Base-by-base conservation (phyloP, 2,888 invertebrate genomes). In the Xestia ashworthii region DNA sequence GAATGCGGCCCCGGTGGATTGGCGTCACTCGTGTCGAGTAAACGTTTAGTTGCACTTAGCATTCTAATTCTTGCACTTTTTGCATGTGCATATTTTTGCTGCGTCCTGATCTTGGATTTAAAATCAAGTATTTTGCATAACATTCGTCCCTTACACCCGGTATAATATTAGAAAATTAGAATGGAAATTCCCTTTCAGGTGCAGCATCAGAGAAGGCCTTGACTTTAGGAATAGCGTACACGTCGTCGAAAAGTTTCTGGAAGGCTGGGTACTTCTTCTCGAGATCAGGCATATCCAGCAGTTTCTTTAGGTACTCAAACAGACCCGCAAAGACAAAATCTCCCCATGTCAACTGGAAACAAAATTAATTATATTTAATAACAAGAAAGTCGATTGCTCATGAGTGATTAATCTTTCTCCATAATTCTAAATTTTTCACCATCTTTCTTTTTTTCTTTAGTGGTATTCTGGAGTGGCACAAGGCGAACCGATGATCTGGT, bases 131-230 rank as follows among this genome's bases (percentile, higher is more conserved):
- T 53, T 53, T n/a, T 53, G 22, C 53, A 53, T 55, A 55, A 5
- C 5, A 11, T n/a, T 55, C 5, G 12, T 55, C 11, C 22, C 53
- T n/a, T 11, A n/a, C 53, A n/a, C 3, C n/a, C n/a, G 9, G 22
- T n/a, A 11, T n/a, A n/a, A 5, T 5, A 12, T n/a, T 55, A 12
- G 12, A 12, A 38, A 38, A 62, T 65, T 8, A 65, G n/a, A 65
- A 64, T 25, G 41, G 22, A 41, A 64, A 65, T 65, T 65, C 44
- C n/a, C 44, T 65, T n/a, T 65, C 65, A n/a, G 71, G 71, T 16
- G 90, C 90, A n/a, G 89, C 75, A 19, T 92, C 93, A 1, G 93
- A 83, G 83, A 93, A 96, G n/a, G 92, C 91, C 82, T 95, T 95
- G 69, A 96, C 89, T 9, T 92, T 92, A 0, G 95, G 94, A 64